Percentiles rank a stretch among this genome's conserved stretches.
Evolutionary conservation across 2,797 vertebrate species (phyloP).

Genomic region (Cyclura pinguis): DNA sequence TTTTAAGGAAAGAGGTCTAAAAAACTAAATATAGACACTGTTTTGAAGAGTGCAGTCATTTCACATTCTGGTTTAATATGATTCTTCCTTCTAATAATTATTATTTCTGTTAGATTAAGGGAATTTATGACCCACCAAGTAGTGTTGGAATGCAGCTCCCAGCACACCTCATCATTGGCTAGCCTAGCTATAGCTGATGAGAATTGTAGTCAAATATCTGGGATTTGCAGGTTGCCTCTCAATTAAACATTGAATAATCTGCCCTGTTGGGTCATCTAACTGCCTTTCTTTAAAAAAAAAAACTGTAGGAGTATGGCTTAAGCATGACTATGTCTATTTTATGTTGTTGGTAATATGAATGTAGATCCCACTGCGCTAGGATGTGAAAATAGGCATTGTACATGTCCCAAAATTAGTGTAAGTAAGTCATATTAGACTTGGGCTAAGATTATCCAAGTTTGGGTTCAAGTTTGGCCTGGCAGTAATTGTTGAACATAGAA

Average conservation of each 20-base stretch:
- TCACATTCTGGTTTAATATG: fast-evolving
- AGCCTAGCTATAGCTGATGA: no score
- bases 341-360: slow-evolving; percentile 5
- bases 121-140: no score
- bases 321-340: background rate
- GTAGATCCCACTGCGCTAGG: background rate
- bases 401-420: background rate
- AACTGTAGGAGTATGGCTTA: background rate
- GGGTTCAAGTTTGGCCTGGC: background rate
- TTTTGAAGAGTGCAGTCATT: slow-evolving; percentile 27
- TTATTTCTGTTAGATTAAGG: no score
- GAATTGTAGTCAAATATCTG: no score
- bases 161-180: no score
- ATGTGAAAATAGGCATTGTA: background rate
- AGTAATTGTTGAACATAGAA: background rate
- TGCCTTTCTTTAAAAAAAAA: background rate
- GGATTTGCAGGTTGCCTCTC: no score
- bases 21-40: slow-evolving; percentile 45
- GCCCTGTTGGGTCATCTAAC: background rate
- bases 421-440: background rate
- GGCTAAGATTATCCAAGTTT: background rate
- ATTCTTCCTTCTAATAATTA: background rate
- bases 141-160: no score
- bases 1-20: slow-evolving; percentile 37
- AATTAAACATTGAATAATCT: no score